A percentile compares a stretch with the other conserved stretches of the same genome.
Evolutionary conservation across 2,797 vertebrate genomes (phyloP).

Genomic region (Glyptemys insculpta): DNA sequence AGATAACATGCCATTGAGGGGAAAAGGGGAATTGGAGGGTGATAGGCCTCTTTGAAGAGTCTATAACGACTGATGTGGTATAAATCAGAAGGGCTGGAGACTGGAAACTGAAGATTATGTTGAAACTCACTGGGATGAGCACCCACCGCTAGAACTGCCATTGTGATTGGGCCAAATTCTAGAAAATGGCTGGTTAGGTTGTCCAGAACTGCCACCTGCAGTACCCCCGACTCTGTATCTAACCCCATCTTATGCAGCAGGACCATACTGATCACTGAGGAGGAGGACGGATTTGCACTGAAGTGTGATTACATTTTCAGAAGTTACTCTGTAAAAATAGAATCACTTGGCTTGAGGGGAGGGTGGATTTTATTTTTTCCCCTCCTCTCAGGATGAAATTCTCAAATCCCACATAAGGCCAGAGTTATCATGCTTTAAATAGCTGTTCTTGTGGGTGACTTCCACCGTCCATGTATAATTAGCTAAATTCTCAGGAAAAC

Average conservation of each 20-base stretch:
- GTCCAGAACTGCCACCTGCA: background rate
- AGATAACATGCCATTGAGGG: accelerated
- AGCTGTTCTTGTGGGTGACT: background rate
- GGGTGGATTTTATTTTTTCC: background rate
- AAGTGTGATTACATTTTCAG: background rate
- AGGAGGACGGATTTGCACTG: background rate
- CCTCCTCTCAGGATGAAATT: background rate
- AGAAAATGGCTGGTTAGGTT: background rate
- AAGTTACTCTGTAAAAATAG: background rate
- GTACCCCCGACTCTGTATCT: background rate
- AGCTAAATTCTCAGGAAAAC: background rate
- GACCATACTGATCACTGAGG: background rate
- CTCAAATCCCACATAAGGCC: background rate
- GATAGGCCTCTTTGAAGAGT: background rate
- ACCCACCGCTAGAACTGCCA: background rate
- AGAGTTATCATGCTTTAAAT: background rate
- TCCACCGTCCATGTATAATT: background rate
- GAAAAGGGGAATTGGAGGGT: background rate
- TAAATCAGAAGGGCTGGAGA: background rate
- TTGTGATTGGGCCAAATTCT: background rate
- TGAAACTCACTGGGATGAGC: background rate
- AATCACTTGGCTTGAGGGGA: background rate
- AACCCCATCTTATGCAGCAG: background rate
- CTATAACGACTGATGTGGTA: background rate
- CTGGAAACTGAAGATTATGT: background rate